phyloP scores from a whole-genome alignment of 2,888 invertebrate species.

The Pecten maximus region DNA sequence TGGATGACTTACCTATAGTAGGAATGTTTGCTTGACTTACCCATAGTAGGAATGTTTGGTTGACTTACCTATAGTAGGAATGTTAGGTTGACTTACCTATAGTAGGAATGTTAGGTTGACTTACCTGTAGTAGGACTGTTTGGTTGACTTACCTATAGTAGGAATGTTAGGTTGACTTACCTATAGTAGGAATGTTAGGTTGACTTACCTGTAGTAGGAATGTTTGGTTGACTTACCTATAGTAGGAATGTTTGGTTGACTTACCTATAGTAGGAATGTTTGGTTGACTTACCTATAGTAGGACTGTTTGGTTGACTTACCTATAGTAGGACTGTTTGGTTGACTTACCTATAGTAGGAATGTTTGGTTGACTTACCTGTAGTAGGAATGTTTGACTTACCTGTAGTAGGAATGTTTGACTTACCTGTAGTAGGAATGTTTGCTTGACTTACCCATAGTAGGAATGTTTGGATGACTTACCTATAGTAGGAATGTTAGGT shows the following conservation, averaged over 20 bases:
- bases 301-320: neutral
- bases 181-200: conserved; percentile 68
- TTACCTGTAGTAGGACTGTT: neutral
- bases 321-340: neutral
- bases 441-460: conserved; percentile 66
- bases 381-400: neutral
- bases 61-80: neutral
- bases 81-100: conserved; percentile 64
- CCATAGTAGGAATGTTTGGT: neutral
- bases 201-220: conserved; percentile 47
- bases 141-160: neutral
- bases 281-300: conserved; percentile 51
- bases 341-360: conserved; percentile 73
- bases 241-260: neutral
- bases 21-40: too few species aligned
- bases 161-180: conserved; percentile 57
- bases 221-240: neutral
- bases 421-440: neutral
- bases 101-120: conserved; percentile 68
- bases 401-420: too few species aligned
- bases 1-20: too few species aligned
- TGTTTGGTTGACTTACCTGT: conserved; percentile 54
- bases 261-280: conserved; percentile 73
- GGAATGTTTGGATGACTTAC: conserved; percentile 65
- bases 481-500: neutral